These are phyloP conservation scores for Tinea semifulvella DNA, from an alignment of 2,888 invertebrate genomes.

Conservation along the genomic window DNA sequence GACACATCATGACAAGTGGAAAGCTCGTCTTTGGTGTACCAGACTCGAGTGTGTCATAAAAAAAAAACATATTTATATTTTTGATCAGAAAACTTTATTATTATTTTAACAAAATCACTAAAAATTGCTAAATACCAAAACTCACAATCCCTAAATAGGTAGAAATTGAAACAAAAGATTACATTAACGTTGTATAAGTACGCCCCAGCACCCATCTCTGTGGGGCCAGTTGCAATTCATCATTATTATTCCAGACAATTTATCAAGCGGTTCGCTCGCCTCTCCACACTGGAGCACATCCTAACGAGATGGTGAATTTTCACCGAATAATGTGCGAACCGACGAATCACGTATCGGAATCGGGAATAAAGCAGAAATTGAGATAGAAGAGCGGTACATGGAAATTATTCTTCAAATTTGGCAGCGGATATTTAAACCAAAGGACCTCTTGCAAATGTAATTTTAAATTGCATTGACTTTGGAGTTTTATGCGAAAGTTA, in stretches of 20 bases:
- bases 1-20: no score
- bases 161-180: constrained; percentile 5
- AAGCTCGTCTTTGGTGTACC: no score
- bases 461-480: constrained; percentile 4
- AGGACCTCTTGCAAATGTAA: background rate
- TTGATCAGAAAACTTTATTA: no score
- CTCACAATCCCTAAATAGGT: background rate
- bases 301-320: constrained; percentile 68
- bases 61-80: no score
- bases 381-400: constrained; percentile 62
- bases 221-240: constrained; percentile 63
- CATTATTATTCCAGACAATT: constrained; percentile 68
- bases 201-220: constrained; percentile 30
- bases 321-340: constrained; percentile 66
- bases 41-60: no score
- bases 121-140: no score
- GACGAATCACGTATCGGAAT: constrained; percentile 66
- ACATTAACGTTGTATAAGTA: constrained; percentile 12
- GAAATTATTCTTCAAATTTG: constrained; percentile 5
- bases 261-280: constrained; percentile 64
- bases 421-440: constrained; percentile 14
- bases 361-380: constrained; percentile 60
- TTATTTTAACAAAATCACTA: no score
- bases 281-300: constrained; percentile 58
- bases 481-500: background rate